Evolutionary conservation across 2,797 vertebrate species (phyloP), one percentile per base, ranked within the genome.

Genomic region (Mus spretus): DNA sequence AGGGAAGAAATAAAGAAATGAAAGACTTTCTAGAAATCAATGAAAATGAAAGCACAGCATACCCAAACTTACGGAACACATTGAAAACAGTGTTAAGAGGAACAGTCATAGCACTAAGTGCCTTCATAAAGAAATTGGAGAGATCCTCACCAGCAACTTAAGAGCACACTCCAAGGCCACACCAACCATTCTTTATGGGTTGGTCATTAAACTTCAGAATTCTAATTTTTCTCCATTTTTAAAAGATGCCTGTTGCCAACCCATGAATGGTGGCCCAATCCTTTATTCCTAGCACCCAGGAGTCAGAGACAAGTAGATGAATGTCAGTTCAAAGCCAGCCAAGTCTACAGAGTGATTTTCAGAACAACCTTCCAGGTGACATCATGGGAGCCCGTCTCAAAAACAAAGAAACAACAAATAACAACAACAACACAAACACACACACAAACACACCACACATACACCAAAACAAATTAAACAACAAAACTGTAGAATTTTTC

Each of bases 401-500:
- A 81, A 57, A 13, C 78, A 57, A n/a, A n/a, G 31, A 80, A 57
- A 53, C 28, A 34, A 67, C 65, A 67, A 67, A 67, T 2, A 67
- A 67, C 31, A 34, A 11, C 50, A 57, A 22, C 53, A 55, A n/a
- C 40, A 77, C 6, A 80, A 2, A 75, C 20, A 70, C 20, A 74
- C 70, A 31, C 63, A 31, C 63, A 65, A 26, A 63, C 61, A 65
- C 26, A 65, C 63, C 31, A 5, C 63, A 65, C 63, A 65, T 12
- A 65, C 63, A 65, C 20, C 63, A 65, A 53, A 24, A 11, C 20
- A 57, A 81, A 57, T n/a, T 53, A 81, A 37, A 57, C 2, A n/a
- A 57, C 86, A 95, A 92, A 5, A 83, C 8, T 89, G n/a, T 37
- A 89, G 79, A 15, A 94, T 61, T 57, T 72, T 70, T 83, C 53